Percentiles rank a stretch among this genome's conserved stretches.
Evolutionary conservation across 2,113 vertebrate genomes (phyloP).

Genomic region (Sakesphorus luctuosus): DNA sequence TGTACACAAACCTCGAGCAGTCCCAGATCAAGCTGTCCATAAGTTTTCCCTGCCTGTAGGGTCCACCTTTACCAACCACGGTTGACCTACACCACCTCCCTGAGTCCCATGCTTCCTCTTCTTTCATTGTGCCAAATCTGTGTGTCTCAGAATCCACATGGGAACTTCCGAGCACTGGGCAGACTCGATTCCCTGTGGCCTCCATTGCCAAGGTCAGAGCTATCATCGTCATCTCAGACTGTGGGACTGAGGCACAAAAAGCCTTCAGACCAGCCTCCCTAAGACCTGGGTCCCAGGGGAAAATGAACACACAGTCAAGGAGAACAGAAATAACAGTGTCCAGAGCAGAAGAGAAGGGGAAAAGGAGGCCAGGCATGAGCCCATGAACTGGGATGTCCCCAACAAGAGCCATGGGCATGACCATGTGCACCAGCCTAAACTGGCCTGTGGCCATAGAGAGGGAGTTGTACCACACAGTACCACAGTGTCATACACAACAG

Average conservation of each 20-base stretch:
- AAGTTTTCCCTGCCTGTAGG: neutral
- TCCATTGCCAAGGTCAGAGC: neutral
- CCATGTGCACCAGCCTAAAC: neutral
- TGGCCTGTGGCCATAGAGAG: fast-evolving
- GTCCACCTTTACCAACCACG: fast-evolving
- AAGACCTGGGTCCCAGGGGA: neutral
- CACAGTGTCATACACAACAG: neutral
- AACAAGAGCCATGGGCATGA: neutral
- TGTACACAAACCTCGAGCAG: neutral
- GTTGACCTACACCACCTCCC: fast-evolving
- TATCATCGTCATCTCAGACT: neutral
- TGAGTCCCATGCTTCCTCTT: neutral
- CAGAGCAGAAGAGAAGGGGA: neutral
- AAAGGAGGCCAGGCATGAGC: neutral
- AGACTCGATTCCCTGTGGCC: neutral
- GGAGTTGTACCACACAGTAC: fast-evolving
- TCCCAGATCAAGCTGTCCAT: neutral
- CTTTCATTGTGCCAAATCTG: neutral
- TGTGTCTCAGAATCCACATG: neutral
- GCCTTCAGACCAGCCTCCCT: neutral
- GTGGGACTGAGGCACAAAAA: neutral
- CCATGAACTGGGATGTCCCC: too few relatives aligned
- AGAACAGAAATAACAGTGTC: neutral
- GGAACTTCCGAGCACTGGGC: neutral
- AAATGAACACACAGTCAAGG: neutral